Percentiles rank a stretch among this genome's conserved stretches.
phyloP scores from a whole-genome alignment of 2,888 invertebrate species.

The Trachelus tabidus region DNA sequence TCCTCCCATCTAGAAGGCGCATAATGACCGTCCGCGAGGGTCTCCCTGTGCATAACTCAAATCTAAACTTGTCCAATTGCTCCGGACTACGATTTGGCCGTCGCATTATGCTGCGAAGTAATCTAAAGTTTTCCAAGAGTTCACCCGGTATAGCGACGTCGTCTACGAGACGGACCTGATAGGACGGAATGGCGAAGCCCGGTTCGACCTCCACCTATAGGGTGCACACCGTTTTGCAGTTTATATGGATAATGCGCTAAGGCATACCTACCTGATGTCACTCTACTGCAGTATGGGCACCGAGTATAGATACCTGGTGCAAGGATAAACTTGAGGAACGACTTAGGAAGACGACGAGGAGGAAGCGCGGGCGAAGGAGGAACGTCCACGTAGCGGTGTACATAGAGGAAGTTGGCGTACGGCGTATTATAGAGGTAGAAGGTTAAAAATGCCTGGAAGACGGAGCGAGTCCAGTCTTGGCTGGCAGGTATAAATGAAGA shows the following conservation, averaged over 20 bases:
- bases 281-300: neutral
- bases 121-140: constrained; percentile 52
- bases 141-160: neutral
- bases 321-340: neutral
- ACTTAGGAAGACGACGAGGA: neutral
- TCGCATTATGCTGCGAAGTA: constrained; percentile 54
- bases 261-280: neutral
- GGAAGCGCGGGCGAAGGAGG: neutral
- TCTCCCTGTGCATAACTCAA: constrained; percentile 47
- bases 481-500: neutral
- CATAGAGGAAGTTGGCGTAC: neutral
- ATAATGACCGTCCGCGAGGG: constrained; percentile 25
- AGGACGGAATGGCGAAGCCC: neutral
- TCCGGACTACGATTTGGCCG: constrained; percentile 29
- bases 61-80: constrained; percentile 57
- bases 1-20: constrained; percentile 17
- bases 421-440: neutral
- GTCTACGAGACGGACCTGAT: neutral
- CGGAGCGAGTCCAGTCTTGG: neutral
- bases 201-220: neutral
- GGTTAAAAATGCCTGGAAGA: neutral
- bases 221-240: neutral
- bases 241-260: neutral
- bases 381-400: no score
- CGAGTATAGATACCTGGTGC: neutral